These are phyloP conservation scores for Agrotis clavis DNA, from an alignment of 2,888 invertebrate species.

Conservation along the genomic window DNA sequence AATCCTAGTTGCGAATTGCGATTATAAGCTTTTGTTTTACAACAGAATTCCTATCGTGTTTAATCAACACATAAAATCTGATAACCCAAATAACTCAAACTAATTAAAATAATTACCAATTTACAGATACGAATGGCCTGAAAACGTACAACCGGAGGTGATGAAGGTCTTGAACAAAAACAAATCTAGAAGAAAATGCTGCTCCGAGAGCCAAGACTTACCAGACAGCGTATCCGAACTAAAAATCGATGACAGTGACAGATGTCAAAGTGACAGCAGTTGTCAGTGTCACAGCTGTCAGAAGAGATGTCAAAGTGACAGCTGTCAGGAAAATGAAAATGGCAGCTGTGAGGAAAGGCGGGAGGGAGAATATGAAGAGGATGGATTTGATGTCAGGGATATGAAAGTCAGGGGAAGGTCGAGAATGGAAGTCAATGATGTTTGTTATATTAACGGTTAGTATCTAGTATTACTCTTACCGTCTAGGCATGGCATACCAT, in stretches of 20 bases:
- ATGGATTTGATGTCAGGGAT: constrained; percentile 81
- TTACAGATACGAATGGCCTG: constrained; percentile 95
- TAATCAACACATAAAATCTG: not conserved
- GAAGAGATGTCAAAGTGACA: constrained; percentile 43
- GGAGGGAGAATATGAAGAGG: constrained; percentile 53
- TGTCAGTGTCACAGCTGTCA: constrained; percentile 38
- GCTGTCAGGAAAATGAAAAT: constrained; percentile 22
- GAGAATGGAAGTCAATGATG: constrained; percentile 93
- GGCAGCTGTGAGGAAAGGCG: constrained; percentile 60
- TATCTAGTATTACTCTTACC: constrained; percentile 13
- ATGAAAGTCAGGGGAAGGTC: constrained; percentile 93
- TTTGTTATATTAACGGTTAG: constrained; percentile 98
- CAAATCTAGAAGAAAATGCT: constrained; percentile 72
- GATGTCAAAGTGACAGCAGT: constrained; percentile 41
- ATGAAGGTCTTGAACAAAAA: constrained; percentile 79
- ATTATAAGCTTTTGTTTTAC: not conserved
- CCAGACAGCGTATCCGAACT: constrained; percentile 41
- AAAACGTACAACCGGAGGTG: constrained; percentile 83
- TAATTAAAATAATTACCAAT: constrained; percentile 31
- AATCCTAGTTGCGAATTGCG: too few species aligned
- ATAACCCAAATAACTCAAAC: constrained; percentile 19
- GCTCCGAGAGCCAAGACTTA: constrained; percentile 72
- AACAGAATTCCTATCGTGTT: not conserved
- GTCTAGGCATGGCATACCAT: too few species aligned
- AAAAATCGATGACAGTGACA: constrained; percentile 43